Conservation (phyloP, 2,888 invertebrate species). For the Gisinianus flammeolus region DNA sequence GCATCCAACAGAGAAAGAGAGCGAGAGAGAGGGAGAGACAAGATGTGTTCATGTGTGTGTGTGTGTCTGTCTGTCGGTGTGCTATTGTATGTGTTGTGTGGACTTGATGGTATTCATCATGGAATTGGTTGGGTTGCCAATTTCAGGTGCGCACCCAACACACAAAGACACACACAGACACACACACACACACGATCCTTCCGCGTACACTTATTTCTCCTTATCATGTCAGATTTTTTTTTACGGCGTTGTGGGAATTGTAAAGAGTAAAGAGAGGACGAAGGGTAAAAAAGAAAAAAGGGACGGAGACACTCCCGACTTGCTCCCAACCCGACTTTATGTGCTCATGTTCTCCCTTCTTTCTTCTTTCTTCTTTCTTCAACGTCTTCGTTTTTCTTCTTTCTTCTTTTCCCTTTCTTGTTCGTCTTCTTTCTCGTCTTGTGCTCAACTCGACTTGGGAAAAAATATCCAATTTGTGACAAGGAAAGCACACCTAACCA, state of each 20-base stretch:
- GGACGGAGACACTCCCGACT: too few species aligned
- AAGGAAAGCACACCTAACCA: background rate
- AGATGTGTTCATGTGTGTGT: background rate
- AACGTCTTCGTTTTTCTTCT: too few species aligned
- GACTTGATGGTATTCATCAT: background rate
- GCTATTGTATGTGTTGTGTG: too few species aligned
- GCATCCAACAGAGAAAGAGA: background rate
- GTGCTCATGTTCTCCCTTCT: too few species aligned
- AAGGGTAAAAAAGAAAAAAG: background rate
- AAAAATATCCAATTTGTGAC: constrained; percentile 1
- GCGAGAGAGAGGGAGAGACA: background rate
- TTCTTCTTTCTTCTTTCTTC: too few species aligned
- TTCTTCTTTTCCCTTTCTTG: too few species aligned
- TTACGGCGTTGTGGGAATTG: background rate
- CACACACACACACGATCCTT: background rate
- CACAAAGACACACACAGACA: background rate
- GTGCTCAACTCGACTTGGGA: too few species aligned
- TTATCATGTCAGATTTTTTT: background rate
- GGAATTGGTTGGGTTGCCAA: background rate
- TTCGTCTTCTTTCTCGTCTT: too few species aligned
- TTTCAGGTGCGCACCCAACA: constrained; percentile 2
- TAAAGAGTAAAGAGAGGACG: background rate
- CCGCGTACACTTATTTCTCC: background rate
- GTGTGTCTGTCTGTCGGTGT: too few species aligned
- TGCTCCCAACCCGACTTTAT: too few species aligned